Conservation (phyloP, 2,888 invertebrate species). For the Chymomyza procnemis region DNA sequence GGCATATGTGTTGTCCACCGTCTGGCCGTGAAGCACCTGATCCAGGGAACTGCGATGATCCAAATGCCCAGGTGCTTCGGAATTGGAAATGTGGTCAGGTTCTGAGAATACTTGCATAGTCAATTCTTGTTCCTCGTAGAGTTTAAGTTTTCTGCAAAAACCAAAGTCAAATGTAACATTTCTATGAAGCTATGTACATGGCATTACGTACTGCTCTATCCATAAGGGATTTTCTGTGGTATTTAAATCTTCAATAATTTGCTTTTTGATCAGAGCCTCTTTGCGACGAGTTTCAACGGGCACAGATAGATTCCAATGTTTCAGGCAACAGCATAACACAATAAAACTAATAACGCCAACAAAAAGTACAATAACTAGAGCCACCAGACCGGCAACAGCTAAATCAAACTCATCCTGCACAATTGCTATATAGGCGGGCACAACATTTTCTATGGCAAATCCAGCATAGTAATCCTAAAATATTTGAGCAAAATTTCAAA, state of each 20-base stretch:
- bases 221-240: constrained; percentile 95
- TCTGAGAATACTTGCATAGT: constrained; percentile 95
- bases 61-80: constrained; percentile 76
- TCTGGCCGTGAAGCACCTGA: constrained; percentile 75
- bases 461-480: constrained; percentile 83
- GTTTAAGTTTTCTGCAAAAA: constrained; percentile 85
- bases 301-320: constrained; percentile 91
- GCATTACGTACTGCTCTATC: constrained; percentile 89
- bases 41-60: constrained; percentile 76
- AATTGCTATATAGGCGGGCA: constrained; percentile 83
- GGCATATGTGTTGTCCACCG: constrained; percentile 78
- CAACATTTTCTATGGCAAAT: constrained; percentile 86
- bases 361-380: constrained; percentile 89
- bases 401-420: constrained; percentile 90
- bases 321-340: constrained; percentile 91
- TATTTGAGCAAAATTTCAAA: neutral
- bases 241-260: constrained; percentile 90
- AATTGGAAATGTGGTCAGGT: constrained; percentile 81
- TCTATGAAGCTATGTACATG: neutral
- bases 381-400: constrained; percentile 90
- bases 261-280: constrained; percentile 89
- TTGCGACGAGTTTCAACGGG: constrained; percentile 90
- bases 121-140: constrained; percentile 94
- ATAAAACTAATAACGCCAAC: constrained; percentile 92
- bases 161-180: neutral